These are phyloP conservation scores for Plotosus lineatus DNA, from an alignment of 2,113 vertebrate species.

Conservation along the genomic window DNA sequence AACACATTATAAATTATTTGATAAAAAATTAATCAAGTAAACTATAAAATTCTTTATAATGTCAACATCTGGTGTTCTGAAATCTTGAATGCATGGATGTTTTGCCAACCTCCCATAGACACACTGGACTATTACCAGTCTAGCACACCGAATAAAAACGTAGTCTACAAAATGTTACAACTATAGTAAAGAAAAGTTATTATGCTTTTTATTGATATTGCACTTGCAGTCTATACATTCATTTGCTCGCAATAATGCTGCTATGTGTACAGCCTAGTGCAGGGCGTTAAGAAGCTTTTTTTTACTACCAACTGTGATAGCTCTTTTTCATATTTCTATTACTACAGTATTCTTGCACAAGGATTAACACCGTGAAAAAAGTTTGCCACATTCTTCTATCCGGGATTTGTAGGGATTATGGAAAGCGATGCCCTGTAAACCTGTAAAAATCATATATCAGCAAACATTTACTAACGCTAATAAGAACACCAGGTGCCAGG, in stretches of 20 bases:
- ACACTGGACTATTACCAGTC: slow-evolving; percentile 4
- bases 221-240: neutral
- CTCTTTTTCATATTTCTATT: slow-evolving; percentile 58
- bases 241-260: slow-evolving; percentile 49
- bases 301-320: slow-evolving; percentile 62
- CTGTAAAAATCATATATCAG: neutral
- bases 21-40: neutral
- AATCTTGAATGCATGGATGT: neutral
- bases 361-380: slow-evolving; percentile 64
- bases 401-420: neutral
- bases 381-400: slow-evolving; percentile 40
- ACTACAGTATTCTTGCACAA: slow-evolving; percentile 60
- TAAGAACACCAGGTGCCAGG: neutral
- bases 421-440: neutral
- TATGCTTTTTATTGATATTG: neutral
- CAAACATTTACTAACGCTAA: neutral
- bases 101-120: slow-evolving; percentile 21
- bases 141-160: neutral
- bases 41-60: slow-evolving; percentile 4
- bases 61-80: neutral
- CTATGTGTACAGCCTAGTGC: slow-evolving; percentile 48
- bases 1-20: neutral
- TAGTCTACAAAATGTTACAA: neutral
- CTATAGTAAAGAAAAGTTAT: neutral
- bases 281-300: slow-evolving; percentile 57